Evolutionary conservation across 2,888 invertebrate species (phyloP).

Genomic region (Gortyna flavago): DNA sequence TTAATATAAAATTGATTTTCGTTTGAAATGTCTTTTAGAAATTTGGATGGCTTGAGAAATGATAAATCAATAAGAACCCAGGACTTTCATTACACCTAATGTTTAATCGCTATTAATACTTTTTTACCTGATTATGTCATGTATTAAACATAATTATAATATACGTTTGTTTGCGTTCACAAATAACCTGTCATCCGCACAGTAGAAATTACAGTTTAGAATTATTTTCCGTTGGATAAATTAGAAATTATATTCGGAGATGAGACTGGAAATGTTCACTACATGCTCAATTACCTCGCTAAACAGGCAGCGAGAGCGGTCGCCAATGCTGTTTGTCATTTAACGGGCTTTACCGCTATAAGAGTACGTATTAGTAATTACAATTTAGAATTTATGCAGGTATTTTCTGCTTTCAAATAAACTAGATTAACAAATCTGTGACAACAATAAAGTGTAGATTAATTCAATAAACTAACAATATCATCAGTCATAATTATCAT

Average conservation of each 20-base stretch:
- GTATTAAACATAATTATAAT: too few relatives aligned
- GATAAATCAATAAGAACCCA: neutral
- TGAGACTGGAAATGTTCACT: constrained; percentile 67
- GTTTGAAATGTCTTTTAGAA: constrained; percentile 19
- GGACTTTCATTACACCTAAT: neutral
- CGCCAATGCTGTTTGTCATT: constrained; percentile 57
- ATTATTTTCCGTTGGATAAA: constrained; percentile 62
- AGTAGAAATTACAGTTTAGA: constrained; percentile 54
- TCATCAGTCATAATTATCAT: constrained; percentile 25
- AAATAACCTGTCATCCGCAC: constrained; percentile 62
- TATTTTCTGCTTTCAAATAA: constrained; percentile 14
- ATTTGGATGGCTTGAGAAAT: neutral
- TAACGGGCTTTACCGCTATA: constrained; percentile 51
- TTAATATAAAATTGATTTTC: constrained; percentile 12
- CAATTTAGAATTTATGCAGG: neutral
- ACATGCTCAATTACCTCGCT: constrained; percentile 75
- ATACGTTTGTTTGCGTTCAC: constrained; percentile 42
- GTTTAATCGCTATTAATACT: neutral
- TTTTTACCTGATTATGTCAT: constrained; percentile 11
- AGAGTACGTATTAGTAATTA: constrained; percentile 12
- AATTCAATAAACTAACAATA: constrained; percentile 44
- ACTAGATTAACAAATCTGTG: constrained; percentile 21
- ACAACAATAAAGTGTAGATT: constrained; percentile 4
- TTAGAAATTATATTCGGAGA: constrained; percentile 62
- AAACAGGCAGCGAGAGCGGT: constrained; percentile 62